A percentile compares a stretch with the other conserved stretches of the same genome.
Conservation (phyloP, 1,140 invertebrate genomes). For the Plutomurus gul region DNA sequence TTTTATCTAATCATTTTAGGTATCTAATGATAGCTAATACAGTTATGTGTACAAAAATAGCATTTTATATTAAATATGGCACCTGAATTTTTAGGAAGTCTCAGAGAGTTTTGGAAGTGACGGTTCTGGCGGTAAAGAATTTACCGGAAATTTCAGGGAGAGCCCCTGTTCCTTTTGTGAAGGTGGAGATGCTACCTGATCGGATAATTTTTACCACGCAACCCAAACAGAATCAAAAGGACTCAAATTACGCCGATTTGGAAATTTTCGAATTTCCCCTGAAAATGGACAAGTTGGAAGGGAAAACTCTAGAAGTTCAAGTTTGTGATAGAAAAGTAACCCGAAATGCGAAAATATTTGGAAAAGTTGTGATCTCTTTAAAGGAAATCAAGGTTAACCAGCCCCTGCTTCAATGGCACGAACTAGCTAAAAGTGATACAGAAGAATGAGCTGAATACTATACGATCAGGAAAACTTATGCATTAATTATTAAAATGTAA, state of each 20-base stretch:
- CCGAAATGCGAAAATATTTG: slow-evolving; percentile 28
- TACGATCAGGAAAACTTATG: too few relatives aligned
- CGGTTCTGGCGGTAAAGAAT: not conserved
- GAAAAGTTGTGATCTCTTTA: not conserved
- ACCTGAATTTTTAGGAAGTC: not conserved
- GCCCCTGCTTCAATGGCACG: not conserved
- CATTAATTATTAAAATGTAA: too few relatives aligned
- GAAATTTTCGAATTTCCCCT: not conserved
- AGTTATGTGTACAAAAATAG: not conserved
- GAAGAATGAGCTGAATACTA: not conserved
- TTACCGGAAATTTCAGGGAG: not conserved
- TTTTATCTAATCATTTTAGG: too few relatives aligned
- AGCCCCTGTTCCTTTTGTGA: not conserved
- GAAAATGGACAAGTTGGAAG: not conserved
- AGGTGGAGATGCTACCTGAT: not conserved
- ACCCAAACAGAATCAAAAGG: not conserved
- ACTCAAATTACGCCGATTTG: not conserved
- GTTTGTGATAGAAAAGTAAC: slow-evolving; percentile 36
- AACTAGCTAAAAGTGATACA: not conserved
- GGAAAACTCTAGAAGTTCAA: not conserved
- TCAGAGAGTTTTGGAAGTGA: not conserved
- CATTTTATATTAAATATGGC: not conserved
- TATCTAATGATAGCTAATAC: too few relatives aligned
- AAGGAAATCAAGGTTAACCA: not conserved
- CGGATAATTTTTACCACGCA: not conserved